A percentile compares a stretch with the other conserved stretches of the same genome.
Evolutionary conservation across 2,797 vertebrate species (phyloP).

Genomic region (Sardinella longiceps): DNA sequence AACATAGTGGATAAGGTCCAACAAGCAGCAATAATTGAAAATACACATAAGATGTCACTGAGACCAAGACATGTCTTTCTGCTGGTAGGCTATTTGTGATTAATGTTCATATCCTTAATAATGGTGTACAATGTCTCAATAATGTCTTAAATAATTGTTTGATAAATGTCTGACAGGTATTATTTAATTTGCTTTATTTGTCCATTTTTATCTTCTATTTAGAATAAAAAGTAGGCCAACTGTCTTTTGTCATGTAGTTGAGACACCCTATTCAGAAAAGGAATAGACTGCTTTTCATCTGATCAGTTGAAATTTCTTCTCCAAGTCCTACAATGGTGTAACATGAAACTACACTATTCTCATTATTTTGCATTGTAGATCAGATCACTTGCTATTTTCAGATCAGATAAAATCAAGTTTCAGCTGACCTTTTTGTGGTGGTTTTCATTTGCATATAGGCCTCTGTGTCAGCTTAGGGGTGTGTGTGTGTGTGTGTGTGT

Average conservation of each 20-base stretch:
- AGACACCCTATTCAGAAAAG: no score
- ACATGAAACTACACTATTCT: conserved; percentile 37
- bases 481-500: conserved; percentile 29
- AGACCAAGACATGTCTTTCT: neutral
- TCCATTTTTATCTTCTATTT: neutral
- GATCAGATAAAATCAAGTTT: neutral
- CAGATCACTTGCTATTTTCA: neutral
- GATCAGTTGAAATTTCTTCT: conserved; percentile 31
- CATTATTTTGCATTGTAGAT: conserved; percentile 37
- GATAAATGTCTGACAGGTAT: neutral
- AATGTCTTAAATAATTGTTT: no score
- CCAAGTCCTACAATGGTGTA: conserved; percentile 37
- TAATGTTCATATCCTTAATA: neutral
- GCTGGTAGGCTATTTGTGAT: neutral
- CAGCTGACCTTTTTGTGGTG: neutral
- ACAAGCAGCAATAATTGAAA: neutral
- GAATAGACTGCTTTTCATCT: conserved; percentile 11
- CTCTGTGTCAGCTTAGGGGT: neutral
- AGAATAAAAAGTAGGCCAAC: neutral
- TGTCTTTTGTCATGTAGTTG: no score
- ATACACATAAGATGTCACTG: neutral
- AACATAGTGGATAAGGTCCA: no score
- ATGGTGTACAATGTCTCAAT: neutral
- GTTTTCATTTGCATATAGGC: neutral
- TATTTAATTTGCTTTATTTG: neutral